phyloP scores from a whole-genome alignment of 2,888 invertebrate species.

The Tipula lateralis region DNA sequence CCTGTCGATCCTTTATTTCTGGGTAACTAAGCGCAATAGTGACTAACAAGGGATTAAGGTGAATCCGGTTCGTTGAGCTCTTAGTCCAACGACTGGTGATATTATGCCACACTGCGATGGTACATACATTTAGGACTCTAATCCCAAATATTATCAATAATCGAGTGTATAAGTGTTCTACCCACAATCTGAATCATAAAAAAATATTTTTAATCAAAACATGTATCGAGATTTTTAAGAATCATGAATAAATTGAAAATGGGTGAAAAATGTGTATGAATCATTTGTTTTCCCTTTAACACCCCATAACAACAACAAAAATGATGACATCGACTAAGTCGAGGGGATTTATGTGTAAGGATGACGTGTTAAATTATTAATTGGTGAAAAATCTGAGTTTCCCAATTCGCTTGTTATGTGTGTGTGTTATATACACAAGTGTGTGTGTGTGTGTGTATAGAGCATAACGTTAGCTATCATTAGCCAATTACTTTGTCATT shows the following conservation, averaged over 20 bases:
- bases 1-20: too few species aligned
- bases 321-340: not conserved
- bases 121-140: too few species aligned
- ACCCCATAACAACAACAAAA: not conserved
- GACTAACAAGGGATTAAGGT: too few species aligned
- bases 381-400: not conserved
- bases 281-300: not conserved
- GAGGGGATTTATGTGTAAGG: not conserved
- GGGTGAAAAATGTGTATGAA: not conserved
- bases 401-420: not conserved
- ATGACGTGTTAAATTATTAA: not conserved
- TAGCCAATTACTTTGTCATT: constrained; percentile 5
- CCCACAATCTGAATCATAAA: too few species aligned
- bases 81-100: too few species aligned
- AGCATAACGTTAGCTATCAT: not conserved
- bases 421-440: not conserved
- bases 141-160: too few species aligned
- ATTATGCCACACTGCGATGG: too few species aligned
- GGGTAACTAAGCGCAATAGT: too few species aligned
- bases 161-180: too few species aligned
- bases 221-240: not conserved
- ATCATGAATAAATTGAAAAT: not conserved
- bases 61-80: too few species aligned
- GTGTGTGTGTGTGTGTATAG: too few species aligned
- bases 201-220: too few species aligned